phyloP scores from a whole-genome alignment of 2,113 vertebrate genomes.

The Salvelinus fontinalis region DNA sequence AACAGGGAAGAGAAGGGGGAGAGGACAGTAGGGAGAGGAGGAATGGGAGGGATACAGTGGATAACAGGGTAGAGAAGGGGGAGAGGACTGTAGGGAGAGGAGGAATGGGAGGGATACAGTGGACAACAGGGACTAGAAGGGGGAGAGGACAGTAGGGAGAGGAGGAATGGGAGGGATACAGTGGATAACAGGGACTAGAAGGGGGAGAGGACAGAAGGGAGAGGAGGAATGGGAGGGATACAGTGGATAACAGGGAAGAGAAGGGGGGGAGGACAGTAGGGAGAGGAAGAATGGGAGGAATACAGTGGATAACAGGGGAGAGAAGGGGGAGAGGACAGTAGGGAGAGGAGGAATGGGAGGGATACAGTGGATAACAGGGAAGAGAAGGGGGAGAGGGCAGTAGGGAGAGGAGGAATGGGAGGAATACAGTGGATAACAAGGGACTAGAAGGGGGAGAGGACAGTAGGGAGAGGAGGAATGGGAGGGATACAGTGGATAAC shows the following conservation, averaged over 20 bases:
- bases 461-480: conserved; percentile 33
- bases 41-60: too few species aligned
- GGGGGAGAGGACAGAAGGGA: conserved; percentile 26
- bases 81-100: too few species aligned
- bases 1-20: too few species aligned
- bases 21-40: too few species aligned
- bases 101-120: too few species aligned
- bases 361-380: too few species aligned
- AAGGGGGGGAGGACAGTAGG: conserved; percentile 7
- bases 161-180: background rate
- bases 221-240: background rate
- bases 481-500: background rate
- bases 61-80: too few species aligned
- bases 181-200: conserved; percentile 8
- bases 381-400: conserved; percentile 1
- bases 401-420: background rate
- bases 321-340: background rate
- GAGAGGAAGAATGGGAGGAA: too few species aligned
- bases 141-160: conserved; percentile 4
- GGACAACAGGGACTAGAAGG: too few species aligned
- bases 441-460: conserved; percentile 6
- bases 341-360: background rate
- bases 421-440: too few species aligned
- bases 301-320: conserved; percentile 19
- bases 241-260: conserved; percentile 5